phyloP scores from a whole-genome alignment of 1,140 invertebrate species.

The Musca vetustissima region DNA sequence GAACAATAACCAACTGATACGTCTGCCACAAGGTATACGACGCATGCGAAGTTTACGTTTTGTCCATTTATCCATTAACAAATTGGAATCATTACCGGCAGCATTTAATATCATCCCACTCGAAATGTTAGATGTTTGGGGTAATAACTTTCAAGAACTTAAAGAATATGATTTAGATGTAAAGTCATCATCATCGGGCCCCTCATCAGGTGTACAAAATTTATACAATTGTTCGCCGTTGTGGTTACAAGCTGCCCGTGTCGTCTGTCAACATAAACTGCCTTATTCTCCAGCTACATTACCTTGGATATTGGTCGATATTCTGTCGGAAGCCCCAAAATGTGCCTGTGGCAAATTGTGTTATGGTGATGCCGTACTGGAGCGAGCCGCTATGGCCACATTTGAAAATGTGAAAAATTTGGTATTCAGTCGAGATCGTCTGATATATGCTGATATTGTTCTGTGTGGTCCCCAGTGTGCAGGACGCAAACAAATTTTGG shows the following conservation, averaged over 20 bases:
- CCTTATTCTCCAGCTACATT: constrained; percentile 34
- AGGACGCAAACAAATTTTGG: constrained; percentile 26
- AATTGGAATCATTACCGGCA: constrained; percentile 58
- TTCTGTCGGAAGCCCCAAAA: constrained; percentile 44
- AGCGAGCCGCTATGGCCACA: constrained; percentile 41
- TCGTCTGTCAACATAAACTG: constrained; percentile 36
- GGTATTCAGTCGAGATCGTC: constrained; percentile 47
- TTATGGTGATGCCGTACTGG: constrained; percentile 33
- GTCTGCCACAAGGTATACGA: constrained; percentile 64
- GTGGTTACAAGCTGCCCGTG: constrained; percentile 42
- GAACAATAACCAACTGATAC: constrained; percentile 62
- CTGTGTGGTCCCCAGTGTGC: constrained; percentile 36
- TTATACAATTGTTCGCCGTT: constrained; percentile 29
- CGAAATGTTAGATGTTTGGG: constrained; percentile 48
- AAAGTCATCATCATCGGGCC: neutral
- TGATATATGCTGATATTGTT: constrained; percentile 49
- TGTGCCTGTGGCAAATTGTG: constrained; percentile 48
- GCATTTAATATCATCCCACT: constrained; percentile 42
- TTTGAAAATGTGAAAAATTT: constrained; percentile 48
- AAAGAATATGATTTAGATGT: constrained; percentile 12
- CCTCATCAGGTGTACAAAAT: constrained; percentile 13
- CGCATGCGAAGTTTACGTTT: constrained; percentile 61
- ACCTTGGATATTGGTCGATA: constrained; percentile 45
- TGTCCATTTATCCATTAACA: constrained; percentile 58
- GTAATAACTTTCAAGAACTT: constrained; percentile 39